Base-by-base conservation (phyloP, 2,888 invertebrate species). In the Dicyrtoma fusca region DNA sequence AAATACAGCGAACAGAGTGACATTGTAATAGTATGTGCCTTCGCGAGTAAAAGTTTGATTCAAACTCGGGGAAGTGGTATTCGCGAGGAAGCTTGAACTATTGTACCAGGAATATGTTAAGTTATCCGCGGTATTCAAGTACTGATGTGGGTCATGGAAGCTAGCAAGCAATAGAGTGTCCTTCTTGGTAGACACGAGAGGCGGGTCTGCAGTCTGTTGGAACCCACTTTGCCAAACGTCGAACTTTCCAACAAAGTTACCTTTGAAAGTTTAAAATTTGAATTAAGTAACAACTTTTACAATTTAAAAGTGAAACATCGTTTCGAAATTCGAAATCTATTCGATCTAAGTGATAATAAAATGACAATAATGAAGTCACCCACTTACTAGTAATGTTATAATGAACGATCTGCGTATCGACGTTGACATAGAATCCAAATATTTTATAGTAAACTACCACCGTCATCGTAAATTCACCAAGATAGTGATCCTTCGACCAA, bases 51-150 rank as follows among this genome's bases (percentile, higher is more conserved):
- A 76, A 42, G 77, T 80, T 21, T 68, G 34, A n/a, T 66, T 75
- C 10, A 80, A 57, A 19, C 25, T 51, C n/a, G 75, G 71, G 11
- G 10, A 66, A 1, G 77, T 72, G 2, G 77, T 75, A 55, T 79
- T 79, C 2, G 68, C 74, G 13, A 79, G 69, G 42, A 77, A 71
- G 11, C 69, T 25, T 19, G 68, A 72, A 13, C 62, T 42, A 57
- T 76, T 73, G 34, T 51, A 74, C 80, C 80, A 80, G 3, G 69
- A 72, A 73, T 77, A 80, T 11, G 77, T 74, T 0, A 74, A 51
- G 19, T 75, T 76, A 6, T 53, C 59, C 0, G 77, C 77, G 1
- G 53, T 74, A 1, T 64, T 53, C 4, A 80, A 17, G 51, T 74
- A 69, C 13, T 63, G 34, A 10, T 71, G 63, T 2, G 75, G 74